Evolutionary conservation across 2,797 vertebrate species (phyloP).

Genomic region (Tangara arthus): DNA sequence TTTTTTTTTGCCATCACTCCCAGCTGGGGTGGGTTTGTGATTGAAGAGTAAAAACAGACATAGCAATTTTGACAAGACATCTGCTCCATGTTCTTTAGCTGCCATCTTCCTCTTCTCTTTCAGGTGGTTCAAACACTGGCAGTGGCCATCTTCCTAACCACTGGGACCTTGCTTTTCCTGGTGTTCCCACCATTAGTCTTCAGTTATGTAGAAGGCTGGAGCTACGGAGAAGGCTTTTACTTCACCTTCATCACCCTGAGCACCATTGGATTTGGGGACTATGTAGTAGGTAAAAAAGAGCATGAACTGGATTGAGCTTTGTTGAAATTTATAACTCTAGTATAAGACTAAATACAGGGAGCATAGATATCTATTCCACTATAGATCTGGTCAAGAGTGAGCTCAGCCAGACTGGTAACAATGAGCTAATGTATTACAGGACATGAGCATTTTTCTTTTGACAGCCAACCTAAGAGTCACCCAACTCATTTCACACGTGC

Average conservation of each 20-base stretch:
- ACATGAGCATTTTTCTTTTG: neutral
- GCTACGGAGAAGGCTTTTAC: constrained; percentile 90
- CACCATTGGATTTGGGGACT: constrained; percentile 94
- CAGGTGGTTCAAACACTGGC: constrained; percentile 80
- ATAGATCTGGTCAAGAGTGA: neutral
- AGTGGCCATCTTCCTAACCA: constrained; percentile 78
- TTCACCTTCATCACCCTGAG: constrained; percentile 94
- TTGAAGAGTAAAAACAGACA: neutral
- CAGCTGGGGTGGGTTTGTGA: neutral
- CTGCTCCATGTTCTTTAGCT: neutral
- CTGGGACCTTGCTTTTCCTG: constrained; percentile 85
- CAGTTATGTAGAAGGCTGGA: constrained; percentile 91
- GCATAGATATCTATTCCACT: neutral
- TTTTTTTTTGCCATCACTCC: neutral
- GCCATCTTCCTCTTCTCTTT: neutral
- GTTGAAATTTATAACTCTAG: neutral
- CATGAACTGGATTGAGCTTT: neutral
- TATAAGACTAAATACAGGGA: neutral
- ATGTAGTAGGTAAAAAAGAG: constrained; percentile 85
- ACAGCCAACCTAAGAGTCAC: neutral
- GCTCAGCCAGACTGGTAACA: neutral
- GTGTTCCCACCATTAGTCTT: constrained; percentile 88
- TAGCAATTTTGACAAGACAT: neutral
- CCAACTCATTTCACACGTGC: neutral
- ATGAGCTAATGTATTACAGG: neutral